Evolutionary conservation across 2,888 invertebrate species (phyloP), one percentile per base, ranked within the genome.

Genomic region (Amiota minor): DNA sequence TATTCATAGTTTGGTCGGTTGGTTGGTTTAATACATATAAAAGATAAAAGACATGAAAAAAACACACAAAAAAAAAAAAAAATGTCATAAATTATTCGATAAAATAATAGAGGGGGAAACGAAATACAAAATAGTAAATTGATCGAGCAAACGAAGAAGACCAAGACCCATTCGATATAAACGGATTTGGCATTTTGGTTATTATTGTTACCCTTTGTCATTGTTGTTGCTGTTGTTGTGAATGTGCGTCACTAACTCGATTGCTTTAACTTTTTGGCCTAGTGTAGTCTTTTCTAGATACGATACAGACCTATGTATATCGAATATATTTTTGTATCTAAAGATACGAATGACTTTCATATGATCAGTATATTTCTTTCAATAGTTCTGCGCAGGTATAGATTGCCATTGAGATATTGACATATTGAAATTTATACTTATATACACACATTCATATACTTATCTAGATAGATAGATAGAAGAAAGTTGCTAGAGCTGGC

Each of bases 41-140:
- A 78, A 85, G 85, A 85, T 87, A 86, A 86, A 87, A 87, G 87
- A 80, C 83, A 18, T 35, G 35, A 35, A 35, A 35, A 35, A 35
- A 35, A 35, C 35, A 35, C 35, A 9, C 81, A 78, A 82, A 86
- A 69, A 35, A 20, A 16, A 20, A 59, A 69, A 86, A 85, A 86
- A 86, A 86, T 87, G 86, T 87, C 87, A 86, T 86, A 86, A 86
- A 86, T 86, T 86, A 86, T 80, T 84, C 81, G 84, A 83, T 76
- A 76, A 78, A 76, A 78, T 55, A 78, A 76, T 71, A 71, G 71
- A 74, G 70, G 62, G 62, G 62, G 23, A 16, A 35, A 53, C 50
- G 20, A 56, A 59, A 20, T 16, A 53, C 50, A 9, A 56, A 59
- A 20, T 16, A 53, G 49, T 49, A 49, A 65, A 18, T 16, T 16